Evolutionary conservation across 1,140 invertebrate genomes (phyloP).

Genomic region (Drosophila navojoa): DNA sequence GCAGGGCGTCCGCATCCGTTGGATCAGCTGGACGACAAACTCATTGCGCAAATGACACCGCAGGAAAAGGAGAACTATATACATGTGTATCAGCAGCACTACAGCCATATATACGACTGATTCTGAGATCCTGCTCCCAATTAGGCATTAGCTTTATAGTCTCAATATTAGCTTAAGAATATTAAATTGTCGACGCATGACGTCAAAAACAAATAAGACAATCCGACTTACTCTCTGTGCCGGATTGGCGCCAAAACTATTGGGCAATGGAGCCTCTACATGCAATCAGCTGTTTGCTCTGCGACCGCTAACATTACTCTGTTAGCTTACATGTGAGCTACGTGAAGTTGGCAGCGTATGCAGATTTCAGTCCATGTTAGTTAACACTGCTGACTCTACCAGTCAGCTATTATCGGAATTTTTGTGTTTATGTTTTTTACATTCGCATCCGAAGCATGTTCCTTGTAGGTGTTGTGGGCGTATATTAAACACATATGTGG

Average conservation of each 20-base stretch:
- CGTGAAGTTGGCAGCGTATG: constrained; percentile 4
- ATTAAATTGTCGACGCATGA: constrained; percentile 20
- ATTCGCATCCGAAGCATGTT: constrained; percentile 21
- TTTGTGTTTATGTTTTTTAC: constrained; percentile 21
- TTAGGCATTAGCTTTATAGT: constrained; percentile 37
- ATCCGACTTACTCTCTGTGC: not conserved
- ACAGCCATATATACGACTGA: constrained; percentile 90
- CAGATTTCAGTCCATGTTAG: constrained; percentile 11
- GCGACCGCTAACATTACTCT: not conserved
- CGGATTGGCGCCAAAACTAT: not conserved
- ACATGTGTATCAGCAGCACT: constrained; percentile 96
- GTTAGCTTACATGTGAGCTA: not conserved
- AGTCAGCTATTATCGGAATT: constrained; percentile 30
- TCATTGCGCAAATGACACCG: constrained; percentile 95
- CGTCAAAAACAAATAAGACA: not conserved
- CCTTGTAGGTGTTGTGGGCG: constrained; percentile 30
- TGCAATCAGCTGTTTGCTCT: constrained; percentile 12
- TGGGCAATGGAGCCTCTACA: not conserved
- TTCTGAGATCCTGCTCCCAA: constrained; percentile 19
- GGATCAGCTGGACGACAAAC: constrained; percentile 91
- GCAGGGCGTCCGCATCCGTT: constrained; percentile 90
- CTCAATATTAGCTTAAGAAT: constrained; percentile 42
- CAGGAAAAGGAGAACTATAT: constrained; percentile 97
- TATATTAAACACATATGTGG: constrained; percentile 21
- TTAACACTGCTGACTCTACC: constrained; percentile 8